Percentiles rank a stretch among this genome's conserved stretches.
phyloP scores from a whole-genome alignment of 2,888 invertebrate genomes.

The Heliconius sara region DNA sequence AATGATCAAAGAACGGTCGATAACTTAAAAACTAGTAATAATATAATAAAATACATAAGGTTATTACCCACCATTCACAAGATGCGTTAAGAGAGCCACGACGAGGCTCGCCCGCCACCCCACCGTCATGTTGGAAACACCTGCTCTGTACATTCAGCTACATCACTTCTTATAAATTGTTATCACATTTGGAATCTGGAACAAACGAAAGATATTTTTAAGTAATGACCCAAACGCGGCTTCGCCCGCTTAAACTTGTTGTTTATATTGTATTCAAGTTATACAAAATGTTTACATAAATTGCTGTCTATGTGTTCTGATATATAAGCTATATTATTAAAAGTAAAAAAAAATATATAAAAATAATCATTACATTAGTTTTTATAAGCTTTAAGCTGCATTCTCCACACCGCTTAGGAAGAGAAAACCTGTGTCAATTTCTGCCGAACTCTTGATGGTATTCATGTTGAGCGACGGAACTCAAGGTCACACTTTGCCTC shows the following conservation, averaged over 20 bases:
- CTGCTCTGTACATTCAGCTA: conserved; percentile 52
- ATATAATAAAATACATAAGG: background rate
- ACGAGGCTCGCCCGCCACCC: conserved; percentile 70
- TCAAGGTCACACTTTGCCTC: too few relatives aligned
- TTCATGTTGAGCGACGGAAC: too few relatives aligned
- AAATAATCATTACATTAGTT: too few relatives aligned
- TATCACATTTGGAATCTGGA: conserved; percentile 29
- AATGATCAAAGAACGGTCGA: background rate
- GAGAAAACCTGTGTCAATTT: too few relatives aligned
- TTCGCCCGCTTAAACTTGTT: background rate
- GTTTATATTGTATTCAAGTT: background rate
- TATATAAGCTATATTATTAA: too few relatives aligned
- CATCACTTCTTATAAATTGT: conserved; percentile 43
- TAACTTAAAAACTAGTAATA: background rate
- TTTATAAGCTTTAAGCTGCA: too few relatives aligned
- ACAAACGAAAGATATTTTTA: background rate
- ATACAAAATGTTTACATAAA: background rate
- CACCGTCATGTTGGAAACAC: conserved; percentile 70
- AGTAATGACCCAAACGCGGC: background rate
- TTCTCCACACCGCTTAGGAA: too few relatives aligned
- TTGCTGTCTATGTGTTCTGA: too few relatives aligned
- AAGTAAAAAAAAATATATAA: too few relatives aligned
- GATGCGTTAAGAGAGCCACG: conserved; percentile 63
- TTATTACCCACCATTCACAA: conserved; percentile 67
- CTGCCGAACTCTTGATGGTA: too few relatives aligned